Evolutionary conservation across 2,797 vertebrate species (phyloP), one percentile per base, ranked within the genome.

Genomic region (Sebastes wilsoni): DNA sequence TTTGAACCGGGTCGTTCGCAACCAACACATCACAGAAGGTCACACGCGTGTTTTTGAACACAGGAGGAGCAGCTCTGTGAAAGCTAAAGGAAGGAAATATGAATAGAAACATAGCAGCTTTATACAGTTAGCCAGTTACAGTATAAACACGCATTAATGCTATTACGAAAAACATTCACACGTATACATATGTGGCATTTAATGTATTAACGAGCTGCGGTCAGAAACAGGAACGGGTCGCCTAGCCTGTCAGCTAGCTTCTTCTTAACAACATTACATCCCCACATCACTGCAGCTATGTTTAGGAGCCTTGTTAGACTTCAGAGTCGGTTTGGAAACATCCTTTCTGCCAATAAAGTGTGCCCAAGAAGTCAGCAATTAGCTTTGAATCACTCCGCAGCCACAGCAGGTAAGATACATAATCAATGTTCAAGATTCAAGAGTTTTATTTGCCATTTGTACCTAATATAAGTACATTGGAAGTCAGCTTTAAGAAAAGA

Each of bases 401-500:
- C 93, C n/a, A 16, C 78, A 23, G 16, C 89, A 89, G 96, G 96
- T 96, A 90, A 90, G 88, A 32, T 1, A 16, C 14, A 49, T 12
- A 6, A 5, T 14, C 4, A 13, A 1, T 28, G 3, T 36, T 36
- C 34, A 36, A 36, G 34, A 36, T 36, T 36, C 34, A 36, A 36
- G 10, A 36, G 34, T 12, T 36, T 4, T 36, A 36, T 36, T 36
- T 36, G 34, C 34, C 34, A 36, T 36, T 12, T 36, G 34, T 11
- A 36, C 34, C 34, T 36, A 36, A 36, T 36, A 36, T 36, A 36
- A 36, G 1, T 36, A 36, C 10, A 36, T 36, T 12, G 34, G 34
- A 4, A 34, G 11, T 36, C 34, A 36, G 34, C 34, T 36, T 36
- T 36, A 36, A 36, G 34, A 36, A 36, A 36, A 36, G 34, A 36